phyloP scores from a whole-genome alignment of 2,113 vertebrate species.

The Gavia stellata region DNA sequence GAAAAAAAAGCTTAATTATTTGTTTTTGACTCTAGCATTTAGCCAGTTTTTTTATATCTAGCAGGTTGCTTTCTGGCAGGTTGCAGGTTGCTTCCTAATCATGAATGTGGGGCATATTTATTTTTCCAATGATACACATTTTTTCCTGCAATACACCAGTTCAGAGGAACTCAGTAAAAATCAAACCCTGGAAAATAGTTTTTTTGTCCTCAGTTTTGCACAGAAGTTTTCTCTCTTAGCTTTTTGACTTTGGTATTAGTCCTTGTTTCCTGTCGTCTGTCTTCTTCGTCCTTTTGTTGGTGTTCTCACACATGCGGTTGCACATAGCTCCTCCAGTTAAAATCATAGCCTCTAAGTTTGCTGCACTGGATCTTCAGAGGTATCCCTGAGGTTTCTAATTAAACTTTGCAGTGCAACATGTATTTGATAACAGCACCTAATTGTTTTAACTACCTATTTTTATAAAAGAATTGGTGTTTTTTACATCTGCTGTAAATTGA shows the following conservation, averaged over 20 bases:
- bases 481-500: neutral
- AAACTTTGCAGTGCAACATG: neutral
- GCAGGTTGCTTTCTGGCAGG: neutral
- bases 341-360: neutral
- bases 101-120: neutral
- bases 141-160: neutral
- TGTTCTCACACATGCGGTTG: neutral
- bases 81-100: neutral
- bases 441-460: neutral
- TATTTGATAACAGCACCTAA: neutral
- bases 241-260: neutral
- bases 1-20: neutral
- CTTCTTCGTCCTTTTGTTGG: neutral
- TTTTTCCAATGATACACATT: neutral
- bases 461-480: neutral
- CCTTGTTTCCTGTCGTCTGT: neutral
- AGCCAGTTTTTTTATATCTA: neutral
- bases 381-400: neutral
- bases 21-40: neutral
- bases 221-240: neutral
- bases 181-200: neutral
- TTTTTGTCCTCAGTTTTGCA: neutral
- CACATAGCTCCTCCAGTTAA: neutral
- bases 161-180: neutral
- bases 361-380: neutral